Conservation (phyloP, 2,113 vertebrate genomes). For the Xiphophorus couchianus region DNA sequence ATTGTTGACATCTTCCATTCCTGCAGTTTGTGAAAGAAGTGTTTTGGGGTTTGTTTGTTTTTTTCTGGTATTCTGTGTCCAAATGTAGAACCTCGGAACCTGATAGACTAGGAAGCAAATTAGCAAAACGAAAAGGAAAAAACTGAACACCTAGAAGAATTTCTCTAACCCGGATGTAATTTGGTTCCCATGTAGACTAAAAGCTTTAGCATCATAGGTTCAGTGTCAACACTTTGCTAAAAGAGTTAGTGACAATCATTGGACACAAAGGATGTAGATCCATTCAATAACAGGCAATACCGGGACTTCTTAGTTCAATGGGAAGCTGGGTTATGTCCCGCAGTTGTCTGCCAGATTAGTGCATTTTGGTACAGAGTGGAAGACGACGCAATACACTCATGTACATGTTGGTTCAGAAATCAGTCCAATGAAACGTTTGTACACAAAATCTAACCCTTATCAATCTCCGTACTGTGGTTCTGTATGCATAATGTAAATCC, state of each 20-base stretch:
- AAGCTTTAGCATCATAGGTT: background rate
- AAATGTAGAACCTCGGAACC: background rate
- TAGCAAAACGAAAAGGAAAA: background rate
- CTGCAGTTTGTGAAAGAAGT: constrained; percentile 1
- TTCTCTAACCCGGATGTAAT: background rate
- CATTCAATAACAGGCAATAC: no score
- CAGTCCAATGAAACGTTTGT: no score
- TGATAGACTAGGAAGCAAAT: background rate
- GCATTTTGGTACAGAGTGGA: no score
- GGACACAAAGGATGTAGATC: no score
- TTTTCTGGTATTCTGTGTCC: background rate
- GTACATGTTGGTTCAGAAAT: no score
- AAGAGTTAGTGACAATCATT: background rate
- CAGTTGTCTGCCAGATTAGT: no score
- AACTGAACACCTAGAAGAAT: no score
- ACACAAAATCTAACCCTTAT: no score
- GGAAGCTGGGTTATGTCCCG: no score
- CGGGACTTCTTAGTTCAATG: no score
- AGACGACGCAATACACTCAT: no score
- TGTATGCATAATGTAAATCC: background rate
- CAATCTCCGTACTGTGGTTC: no score
- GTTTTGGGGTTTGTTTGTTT: background rate
- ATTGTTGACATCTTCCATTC: constrained; percentile 54
- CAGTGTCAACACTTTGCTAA: background rate
- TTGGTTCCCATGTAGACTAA: background rate